Percentiles rank a stretch among this genome's conserved stretches.
These are phyloP conservation scores for Apodemia zela DNA, from an alignment of 2,888 invertebrate species.

Conservation along the genomic window DNA sequence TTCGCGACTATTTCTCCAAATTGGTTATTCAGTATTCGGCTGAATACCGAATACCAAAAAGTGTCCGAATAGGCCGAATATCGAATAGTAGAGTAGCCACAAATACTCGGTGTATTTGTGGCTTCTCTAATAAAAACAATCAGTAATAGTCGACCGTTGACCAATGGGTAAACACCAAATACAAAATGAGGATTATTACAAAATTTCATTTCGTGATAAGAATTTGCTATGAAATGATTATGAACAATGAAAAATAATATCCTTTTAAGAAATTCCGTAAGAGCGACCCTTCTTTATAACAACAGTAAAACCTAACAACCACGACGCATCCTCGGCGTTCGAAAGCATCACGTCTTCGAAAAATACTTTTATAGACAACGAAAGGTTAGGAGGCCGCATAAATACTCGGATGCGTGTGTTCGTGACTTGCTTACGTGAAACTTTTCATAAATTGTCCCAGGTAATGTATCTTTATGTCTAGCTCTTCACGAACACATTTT, in stretches of 20 bases:
- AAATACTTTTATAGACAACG: constrained; percentile 44
- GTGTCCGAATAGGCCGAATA: too few relatives aligned
- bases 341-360: constrained; percentile 42
- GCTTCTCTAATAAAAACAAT: too few relatives aligned
- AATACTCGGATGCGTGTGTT: constrained; percentile 23
- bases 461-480: constrained; percentile 13
- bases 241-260: neutral
- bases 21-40: too few relatives aligned
- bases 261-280: constrained; percentile 30
- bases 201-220: neutral
- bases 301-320: constrained; percentile 53
- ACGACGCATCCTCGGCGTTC: constrained; percentile 40
- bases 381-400: constrained; percentile 34
- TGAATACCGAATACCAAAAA: too few relatives aligned
- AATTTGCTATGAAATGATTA: neutral
- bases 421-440: constrained; percentile 22
- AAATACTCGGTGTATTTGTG: too few relatives aligned
- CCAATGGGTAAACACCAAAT: too few relatives aligned
- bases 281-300: constrained; percentile 52
- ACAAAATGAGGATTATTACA: too few relatives aligned
- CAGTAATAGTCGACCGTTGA: too few relatives aligned
- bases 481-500: constrained; percentile 6
- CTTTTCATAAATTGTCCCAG: constrained; percentile 21
- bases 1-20: too few relatives aligned
- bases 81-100: too few relatives aligned